Base-by-base conservation (phyloP, 2,797 vertebrate species). In the Sebastes minor region DNA sequence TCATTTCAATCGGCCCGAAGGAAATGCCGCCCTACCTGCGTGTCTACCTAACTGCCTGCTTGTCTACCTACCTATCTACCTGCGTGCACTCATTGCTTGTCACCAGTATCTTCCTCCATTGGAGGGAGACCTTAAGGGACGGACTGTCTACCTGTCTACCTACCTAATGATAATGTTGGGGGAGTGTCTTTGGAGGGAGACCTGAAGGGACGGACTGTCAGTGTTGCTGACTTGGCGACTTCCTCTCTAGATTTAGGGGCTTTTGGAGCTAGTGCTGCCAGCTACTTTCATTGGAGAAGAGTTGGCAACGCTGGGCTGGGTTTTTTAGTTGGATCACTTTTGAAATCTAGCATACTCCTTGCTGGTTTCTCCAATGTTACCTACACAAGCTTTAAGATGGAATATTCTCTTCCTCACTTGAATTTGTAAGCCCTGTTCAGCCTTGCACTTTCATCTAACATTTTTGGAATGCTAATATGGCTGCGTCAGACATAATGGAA, bases 401-500 rank as follows among this genome's bases (percentile, higher is more conserved):
- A 72, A 55, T 14, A 11, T 49, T 27, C n/a, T 77, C 13, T 53
- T 80, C 63, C 46, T 68, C 16, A 2, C 38, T 6, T 65, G 9
- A 70, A 64, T 82, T 61, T 82, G 30, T 74, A 66, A 72, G 52
- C 27, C 22, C 16, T 10, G 10, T 35, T 79, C 23, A 80, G 13
- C 23, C 7, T 46, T 22, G 42, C 6, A 6, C 23, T 77, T 32
- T 25, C 42, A 28, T 77, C 71, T 60, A 20, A 42, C 38, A 56
- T 64, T 55, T 78, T 71, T 67, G 14, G 25, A 82, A 74, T 85
- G 32, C 32, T 73, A 22, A 75, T 72, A 38, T 20, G 38, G 38
- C 62, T 74, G 57, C 42, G 2, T 68, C 65, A 68, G 53, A 77
- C n/a, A 46, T 81, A 71, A 86, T 80, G 82, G 81, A 88, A 88